phyloP scores from a whole-genome alignment of 2,113 vertebrate genomes.

The Lepus americanus region DNA sequence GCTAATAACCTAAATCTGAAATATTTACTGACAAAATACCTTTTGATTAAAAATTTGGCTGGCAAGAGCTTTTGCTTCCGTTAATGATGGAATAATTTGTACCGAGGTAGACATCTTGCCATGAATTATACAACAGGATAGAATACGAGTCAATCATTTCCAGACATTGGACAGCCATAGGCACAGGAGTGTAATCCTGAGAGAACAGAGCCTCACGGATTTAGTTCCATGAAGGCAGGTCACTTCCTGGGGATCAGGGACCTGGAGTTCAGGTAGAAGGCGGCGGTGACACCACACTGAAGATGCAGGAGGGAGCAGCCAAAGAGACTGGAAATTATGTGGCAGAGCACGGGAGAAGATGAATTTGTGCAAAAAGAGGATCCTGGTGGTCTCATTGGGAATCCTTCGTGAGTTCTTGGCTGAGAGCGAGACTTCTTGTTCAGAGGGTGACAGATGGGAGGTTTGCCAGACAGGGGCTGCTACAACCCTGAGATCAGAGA shows the following conservation, averaged over 20 bases:
- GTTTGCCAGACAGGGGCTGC: not conserved
- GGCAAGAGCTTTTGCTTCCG: slow-evolving; percentile 14
- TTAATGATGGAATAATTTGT: not conserved
- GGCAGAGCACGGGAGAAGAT: not conserved
- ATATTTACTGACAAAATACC: not conserved
- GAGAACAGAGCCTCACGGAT: not conserved
- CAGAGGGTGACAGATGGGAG: not conserved
- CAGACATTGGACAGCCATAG: not conserved
- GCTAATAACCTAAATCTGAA: not conserved
- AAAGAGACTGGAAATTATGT: not conserved
- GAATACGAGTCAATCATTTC: not conserved
- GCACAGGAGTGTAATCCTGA: not conserved
- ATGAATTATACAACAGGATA: not conserved
- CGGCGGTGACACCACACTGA: not conserved
- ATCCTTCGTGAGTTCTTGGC: not conserved
- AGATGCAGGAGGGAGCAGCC: not conserved
- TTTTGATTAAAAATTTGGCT: not conserved
- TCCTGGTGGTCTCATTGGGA: not conserved
- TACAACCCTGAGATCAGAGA: not conserved
- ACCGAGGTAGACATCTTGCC: not conserved
- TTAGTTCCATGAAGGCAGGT: not conserved
- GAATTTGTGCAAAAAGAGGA: not conserved
- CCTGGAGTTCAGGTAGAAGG: not conserved
- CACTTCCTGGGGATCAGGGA: not conserved
- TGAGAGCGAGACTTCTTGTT: not conserved